A percentile compares a stretch with the other conserved stretches of the same genome.
Evolutionary conservation across 2,888 invertebrate species (phyloP).

Genomic region (Rhaphigaster nebulosa): DNA sequence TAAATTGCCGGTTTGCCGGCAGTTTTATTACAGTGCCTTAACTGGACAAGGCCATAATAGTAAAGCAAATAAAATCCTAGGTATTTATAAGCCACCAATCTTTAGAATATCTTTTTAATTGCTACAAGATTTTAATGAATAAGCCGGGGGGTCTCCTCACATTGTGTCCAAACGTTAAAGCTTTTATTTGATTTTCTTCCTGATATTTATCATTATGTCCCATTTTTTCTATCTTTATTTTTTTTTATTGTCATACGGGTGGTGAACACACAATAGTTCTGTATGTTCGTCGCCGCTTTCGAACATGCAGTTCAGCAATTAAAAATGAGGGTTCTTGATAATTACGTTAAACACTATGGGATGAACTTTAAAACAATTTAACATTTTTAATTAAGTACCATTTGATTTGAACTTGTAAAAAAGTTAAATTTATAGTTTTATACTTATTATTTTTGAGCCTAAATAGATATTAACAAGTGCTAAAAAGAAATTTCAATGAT

Average conservation of each 20-base stretch:
- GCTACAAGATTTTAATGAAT: slow-evolving; percentile 45
- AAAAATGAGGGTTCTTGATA: no score
- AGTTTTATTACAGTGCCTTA: slow-evolving; percentile 13
- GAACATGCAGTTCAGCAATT: no score
- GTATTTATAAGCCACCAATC: slow-evolving; percentile 15
- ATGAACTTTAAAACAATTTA: no score
- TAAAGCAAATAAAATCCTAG: slow-evolving; percentile 39
- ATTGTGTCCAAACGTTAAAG: background rate
- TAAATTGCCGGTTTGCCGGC: background rate
- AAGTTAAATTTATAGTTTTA: no score
- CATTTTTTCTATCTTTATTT: background rate
- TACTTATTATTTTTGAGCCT: no score
- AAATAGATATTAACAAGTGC: no score
- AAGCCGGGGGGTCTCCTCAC: background rate
- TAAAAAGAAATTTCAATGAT: no score
- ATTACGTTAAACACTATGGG: no score
- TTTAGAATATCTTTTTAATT: slow-evolving; percentile 43
- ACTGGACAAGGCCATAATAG: background rate
- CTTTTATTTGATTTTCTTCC: background rate
- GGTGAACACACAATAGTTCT: background rate
- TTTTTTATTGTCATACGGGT: background rate
- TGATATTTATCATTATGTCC: background rate
- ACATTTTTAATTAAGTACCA: no score
- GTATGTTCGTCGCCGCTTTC: background rate
- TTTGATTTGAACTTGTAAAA: no score